phyloP scores from a whole-genome alignment of 2,113 vertebrate species.

The Labrus mixtus region DNA sequence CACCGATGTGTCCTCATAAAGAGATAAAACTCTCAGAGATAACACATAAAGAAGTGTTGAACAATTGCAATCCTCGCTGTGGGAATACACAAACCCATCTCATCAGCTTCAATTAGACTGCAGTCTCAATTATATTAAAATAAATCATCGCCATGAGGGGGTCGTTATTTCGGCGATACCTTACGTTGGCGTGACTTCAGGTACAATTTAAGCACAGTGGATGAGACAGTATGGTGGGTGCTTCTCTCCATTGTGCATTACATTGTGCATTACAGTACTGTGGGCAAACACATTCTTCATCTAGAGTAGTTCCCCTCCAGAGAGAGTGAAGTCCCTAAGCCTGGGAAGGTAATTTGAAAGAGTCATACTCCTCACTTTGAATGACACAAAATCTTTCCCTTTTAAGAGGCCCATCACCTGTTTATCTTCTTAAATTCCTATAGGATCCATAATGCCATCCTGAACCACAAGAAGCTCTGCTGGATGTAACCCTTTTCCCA shows the following conservation, averaged over 20 bases:
- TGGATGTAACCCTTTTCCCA: conserved; percentile 23
- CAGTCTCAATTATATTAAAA: conserved; percentile 12
- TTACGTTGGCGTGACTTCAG: background rate
- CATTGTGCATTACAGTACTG: background rate
- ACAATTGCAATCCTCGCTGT: background rate
- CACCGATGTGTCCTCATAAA: background rate
- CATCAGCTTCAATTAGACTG: conserved; percentile 25
- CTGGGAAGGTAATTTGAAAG: background rate
- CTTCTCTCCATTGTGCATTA: background rate
- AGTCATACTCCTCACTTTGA: background rate
- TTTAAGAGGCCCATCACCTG: conserved; percentile 9
- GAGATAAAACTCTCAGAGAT: background rate
- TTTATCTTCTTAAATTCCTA: conserved; percentile 1
- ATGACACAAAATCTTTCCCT: conserved; percentile 5
- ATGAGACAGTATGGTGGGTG: background rate
- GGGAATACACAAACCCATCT: background rate
- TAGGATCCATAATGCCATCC: conserved; percentile 17
- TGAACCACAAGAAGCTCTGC: conserved; percentile 18
- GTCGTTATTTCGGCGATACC: background rate
- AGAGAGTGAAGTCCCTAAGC: background rate
- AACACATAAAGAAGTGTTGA: background rate
- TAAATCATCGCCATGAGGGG: conserved; percentile 18
- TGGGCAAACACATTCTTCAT: conserved; percentile 10
- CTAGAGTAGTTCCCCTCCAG: background rate
- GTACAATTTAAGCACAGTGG: conserved; percentile 2